These are phyloP conservation scores for Salvelinus fontinalis DNA, from an alignment of 2,113 vertebrate genomes.

Conservation along the genomic window DNA sequence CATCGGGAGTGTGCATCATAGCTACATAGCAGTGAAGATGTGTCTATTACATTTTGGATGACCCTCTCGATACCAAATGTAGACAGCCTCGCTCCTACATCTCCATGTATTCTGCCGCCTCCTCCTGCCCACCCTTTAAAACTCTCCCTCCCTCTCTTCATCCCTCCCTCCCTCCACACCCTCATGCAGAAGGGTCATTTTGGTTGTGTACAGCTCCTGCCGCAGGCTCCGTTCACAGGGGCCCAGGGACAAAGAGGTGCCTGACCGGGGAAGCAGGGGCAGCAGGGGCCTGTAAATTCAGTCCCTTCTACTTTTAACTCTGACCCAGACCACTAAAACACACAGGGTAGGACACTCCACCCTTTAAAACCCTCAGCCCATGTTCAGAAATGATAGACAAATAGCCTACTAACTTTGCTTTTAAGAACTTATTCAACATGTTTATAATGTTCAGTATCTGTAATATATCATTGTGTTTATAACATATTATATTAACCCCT, in stretches of 20 bases:
- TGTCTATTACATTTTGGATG: conserved; percentile 38
- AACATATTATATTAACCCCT: no score
- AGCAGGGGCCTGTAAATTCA: conserved; percentile 49
- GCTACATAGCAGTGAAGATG: conserved; percentile 18
- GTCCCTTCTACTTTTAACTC: not conserved
- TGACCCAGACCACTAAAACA: conserved; percentile 22
- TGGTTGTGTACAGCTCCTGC: conserved; percentile 46
- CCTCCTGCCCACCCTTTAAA: conserved; percentile 19
- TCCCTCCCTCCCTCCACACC: conserved; percentile 5
- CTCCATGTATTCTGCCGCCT: not conserved
- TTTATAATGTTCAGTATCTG: no score
- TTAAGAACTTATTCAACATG: no score
- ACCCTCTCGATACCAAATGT: not conserved
- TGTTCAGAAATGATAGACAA: not conserved
- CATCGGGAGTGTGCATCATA: conserved; percentile 22
- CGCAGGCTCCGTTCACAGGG: conserved; percentile 28
- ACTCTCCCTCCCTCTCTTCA: not conserved
- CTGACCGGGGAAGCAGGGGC: not conserved
- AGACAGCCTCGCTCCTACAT: not conserved
- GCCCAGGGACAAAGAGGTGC: conserved; percentile 36
- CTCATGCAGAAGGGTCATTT: conserved; percentile 22
- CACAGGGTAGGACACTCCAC: conserved; percentile 1
- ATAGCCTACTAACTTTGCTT: no score
- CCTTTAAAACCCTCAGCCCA: conserved; percentile 17
- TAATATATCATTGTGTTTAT: no score